These are phyloP conservation scores for Ennomos fuscantarius DNA, from an alignment of 2,888 invertebrate genomes.

Conservation along the genomic window DNA sequence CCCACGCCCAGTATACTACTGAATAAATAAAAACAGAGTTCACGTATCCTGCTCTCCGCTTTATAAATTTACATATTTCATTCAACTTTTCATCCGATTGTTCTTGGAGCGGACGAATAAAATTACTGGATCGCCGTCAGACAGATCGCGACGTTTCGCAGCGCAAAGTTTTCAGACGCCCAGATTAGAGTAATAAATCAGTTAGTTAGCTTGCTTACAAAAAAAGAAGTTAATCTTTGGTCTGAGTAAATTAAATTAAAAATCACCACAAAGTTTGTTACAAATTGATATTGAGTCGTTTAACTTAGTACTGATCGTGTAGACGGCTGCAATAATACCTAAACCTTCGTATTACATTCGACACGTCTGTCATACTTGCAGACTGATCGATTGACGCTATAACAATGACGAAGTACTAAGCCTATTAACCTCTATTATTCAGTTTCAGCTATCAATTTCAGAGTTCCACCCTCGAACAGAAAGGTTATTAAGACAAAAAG, in stretches of 20 bases:
- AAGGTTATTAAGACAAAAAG: slow-evolving; percentile 6
- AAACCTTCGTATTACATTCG: not conserved
- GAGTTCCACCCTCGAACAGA: slow-evolving; percentile 11
- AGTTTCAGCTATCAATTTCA: slow-evolving; percentile 23
- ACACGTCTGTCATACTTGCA: slow-evolving; percentile 3
- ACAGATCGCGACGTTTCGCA: slow-evolving; percentile 17
- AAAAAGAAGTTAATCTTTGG: slow-evolving; percentile 1
- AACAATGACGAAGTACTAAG: slow-evolving; percentile 22
- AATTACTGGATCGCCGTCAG: slow-evolving; percentile 20
- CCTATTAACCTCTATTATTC: slow-evolving; percentile 19
- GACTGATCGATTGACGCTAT: slow-evolving; percentile 18
- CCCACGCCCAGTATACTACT: not conserved
- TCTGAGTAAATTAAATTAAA: no score
- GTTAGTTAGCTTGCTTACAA: slow-evolving; percentile 19
- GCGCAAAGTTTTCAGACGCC: slow-evolving; percentile 25
- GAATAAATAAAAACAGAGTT: slow-evolving; percentile 15
- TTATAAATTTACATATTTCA: slow-evolving; percentile 25
- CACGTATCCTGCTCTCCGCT: not conserved
- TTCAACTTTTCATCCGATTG: slow-evolving; percentile 17
- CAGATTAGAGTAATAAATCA: slow-evolving; percentile 26
- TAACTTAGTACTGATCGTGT: not conserved
- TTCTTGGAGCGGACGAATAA: slow-evolving; percentile 16
- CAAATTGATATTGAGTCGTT: no score
- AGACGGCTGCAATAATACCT: not conserved
- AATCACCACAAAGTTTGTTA: no score